phyloP scores from a whole-genome alignment of 2,113 vertebrate genomes.

The Clarias macrocephalus region DNA sequence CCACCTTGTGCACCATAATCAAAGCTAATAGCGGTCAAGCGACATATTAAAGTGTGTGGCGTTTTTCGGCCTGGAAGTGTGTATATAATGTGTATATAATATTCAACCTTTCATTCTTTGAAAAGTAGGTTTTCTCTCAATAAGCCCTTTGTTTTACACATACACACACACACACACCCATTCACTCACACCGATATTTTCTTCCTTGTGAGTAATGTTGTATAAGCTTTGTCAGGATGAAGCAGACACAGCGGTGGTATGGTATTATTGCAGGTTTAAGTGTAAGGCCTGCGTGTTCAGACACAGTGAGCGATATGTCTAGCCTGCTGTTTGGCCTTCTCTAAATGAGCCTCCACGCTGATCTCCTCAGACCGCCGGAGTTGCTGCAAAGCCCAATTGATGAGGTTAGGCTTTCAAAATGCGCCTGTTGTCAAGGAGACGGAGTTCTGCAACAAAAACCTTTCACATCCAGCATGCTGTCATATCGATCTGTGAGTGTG shows the following conservation, averaged over 20 bases:
- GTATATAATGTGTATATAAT: not conserved
- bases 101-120: not conserved
- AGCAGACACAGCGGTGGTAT: constrained; percentile 14
- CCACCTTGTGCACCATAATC: too few species aligned
- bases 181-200: not conserved
- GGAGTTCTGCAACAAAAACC: constrained; percentile 30
- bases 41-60: too few species aligned
- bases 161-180: not conserved
- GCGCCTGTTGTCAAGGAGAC: constrained; percentile 43
- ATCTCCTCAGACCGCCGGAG: constrained; percentile 19
- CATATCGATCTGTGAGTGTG: constrained; percentile 35
- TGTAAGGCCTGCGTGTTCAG: constrained; percentile 20
- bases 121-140: not conserved
- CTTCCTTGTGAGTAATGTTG: not conserved
- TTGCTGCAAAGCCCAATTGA: constrained; percentile 34
- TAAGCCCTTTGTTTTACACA: not conserved
- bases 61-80: not conserved
- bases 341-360: constrained; percentile 20
- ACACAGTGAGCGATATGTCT: constrained; percentile 36
- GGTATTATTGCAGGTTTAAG: constrained; percentile 22
- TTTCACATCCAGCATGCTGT: constrained; percentile 12
- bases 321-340: constrained; percentile 36
- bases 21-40: too few species aligned
- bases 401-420: constrained; percentile 18
- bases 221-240: not conserved